Conservation (phyloP, 2,797 vertebrate species). For the Cynodonichthys magdalenae region DNA sequence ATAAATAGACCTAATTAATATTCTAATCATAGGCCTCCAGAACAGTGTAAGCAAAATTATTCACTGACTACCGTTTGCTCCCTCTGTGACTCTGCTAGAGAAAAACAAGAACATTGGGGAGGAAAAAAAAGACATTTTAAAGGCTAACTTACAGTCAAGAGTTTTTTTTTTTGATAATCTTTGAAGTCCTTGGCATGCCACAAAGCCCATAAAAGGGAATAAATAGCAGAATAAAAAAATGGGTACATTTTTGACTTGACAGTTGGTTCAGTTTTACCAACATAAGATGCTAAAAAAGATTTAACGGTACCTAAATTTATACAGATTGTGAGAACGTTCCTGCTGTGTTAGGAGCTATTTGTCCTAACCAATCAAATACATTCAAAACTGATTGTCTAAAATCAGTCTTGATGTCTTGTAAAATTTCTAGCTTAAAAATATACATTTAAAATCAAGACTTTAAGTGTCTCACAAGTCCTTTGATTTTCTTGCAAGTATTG, state of each 20-base stretch:
- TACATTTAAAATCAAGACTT: neutral
- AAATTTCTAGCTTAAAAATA: too few species aligned
- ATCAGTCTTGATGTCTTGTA: too few species aligned
- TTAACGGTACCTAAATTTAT: neutral
- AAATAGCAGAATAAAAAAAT: neutral
- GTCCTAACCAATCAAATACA: neutral
- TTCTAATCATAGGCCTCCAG: slow-evolving; percentile 92
- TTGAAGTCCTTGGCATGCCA: neutral
- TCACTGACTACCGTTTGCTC: slow-evolving; percentile 73
- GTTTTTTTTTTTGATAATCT: slow-evolving; percentile 11
- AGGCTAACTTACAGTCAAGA: slow-evolving; percentile 26
- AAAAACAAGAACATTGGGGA: slow-evolving; percentile 47
- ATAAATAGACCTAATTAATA: slow-evolving; percentile 99
- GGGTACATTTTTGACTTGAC: neutral
- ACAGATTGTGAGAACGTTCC: neutral
- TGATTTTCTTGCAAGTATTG: neutral
- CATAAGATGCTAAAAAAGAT: neutral
- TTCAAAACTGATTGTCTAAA: too few species aligned
- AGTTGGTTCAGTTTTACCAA: slow-evolving; percentile 2
- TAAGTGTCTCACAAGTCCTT: neutral
- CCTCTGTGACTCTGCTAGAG: slow-evolving; percentile 60
- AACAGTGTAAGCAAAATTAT: slow-evolving; percentile 91
- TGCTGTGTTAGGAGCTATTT: neutral
- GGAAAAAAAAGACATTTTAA: slow-evolving; percentile 32
- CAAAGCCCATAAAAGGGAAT: slow-evolving; percentile 8